A percentile compares a stretch with the other conserved stretches of the same genome.
These are phyloP conservation scores for Neodiprion fabricii DNA, from an alignment of 1,140 invertebrate genomes.

Conservation along the genomic window DNA sequence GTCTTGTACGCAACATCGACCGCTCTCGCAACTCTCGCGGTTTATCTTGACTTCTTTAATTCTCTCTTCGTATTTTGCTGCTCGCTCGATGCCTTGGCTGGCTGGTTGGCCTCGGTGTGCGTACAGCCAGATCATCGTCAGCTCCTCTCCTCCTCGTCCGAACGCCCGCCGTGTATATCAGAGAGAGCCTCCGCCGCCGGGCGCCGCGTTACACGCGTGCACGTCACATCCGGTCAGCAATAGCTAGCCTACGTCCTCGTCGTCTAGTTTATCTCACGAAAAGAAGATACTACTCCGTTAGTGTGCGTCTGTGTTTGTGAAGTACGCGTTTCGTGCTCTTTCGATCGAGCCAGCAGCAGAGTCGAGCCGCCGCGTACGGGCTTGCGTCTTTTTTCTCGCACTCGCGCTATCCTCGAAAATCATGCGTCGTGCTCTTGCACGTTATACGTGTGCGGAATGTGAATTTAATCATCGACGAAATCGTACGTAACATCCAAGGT, in stretches of 20 bases:
- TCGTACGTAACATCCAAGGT: no score
- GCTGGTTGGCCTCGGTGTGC: slow-evolving; percentile 10
- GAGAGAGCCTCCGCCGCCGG: slow-evolving; percentile 38
- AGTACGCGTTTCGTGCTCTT: slow-evolving; percentile 23
- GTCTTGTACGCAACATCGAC: no score
- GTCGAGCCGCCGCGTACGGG: no score
- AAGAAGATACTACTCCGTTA: slow-evolving; percentile 22
- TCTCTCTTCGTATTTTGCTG: no score
- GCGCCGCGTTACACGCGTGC: slow-evolving; percentile 35
- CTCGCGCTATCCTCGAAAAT: no score
- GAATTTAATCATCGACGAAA: no score
- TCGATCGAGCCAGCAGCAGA: slow-evolving; percentile 34
- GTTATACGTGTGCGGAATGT: no score
- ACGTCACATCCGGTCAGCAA: slow-evolving; percentile 42
- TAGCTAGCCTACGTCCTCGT: slow-evolving; percentile 23
- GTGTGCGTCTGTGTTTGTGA: slow-evolving; percentile 30
- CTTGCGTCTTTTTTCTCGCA: no score
- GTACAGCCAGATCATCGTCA: slow-evolving; percentile 29
- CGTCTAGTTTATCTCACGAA: slow-evolving; percentile 25
- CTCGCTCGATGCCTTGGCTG: no score
- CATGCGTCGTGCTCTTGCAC: no score
- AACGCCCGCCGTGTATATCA: slow-evolving; percentile 23
- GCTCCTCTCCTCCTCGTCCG: neutral
- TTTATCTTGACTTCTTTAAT: no score
- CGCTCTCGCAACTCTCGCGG: no score